These are phyloP conservation scores for Enteromius fasciolatus DNA, from an alignment of 2,797 vertebrate species.

Conservation along the genomic window DNA sequence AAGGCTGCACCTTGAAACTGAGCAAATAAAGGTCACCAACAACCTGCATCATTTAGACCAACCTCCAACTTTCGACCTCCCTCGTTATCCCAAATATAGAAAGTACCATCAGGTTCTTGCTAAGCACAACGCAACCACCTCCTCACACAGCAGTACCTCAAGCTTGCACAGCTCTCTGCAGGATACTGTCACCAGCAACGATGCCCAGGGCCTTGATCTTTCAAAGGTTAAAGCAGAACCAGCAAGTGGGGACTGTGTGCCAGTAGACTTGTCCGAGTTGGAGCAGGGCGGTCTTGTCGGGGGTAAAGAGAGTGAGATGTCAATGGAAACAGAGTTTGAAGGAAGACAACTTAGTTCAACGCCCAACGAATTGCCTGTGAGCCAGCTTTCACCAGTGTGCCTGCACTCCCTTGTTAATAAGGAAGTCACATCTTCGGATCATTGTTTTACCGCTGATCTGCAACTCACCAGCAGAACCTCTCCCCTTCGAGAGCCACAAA, in stretches of 20 bases:
- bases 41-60: slow-evolving; percentile 75
- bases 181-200: slow-evolving; percentile 72
- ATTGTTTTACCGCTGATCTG: slow-evolving; percentile 85
- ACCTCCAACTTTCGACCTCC: slow-evolving; percentile 70
- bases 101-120: slow-evolving; percentile 89
- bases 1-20: slow-evolving; percentile 74
- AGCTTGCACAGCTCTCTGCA: slow-evolving; percentile 83
- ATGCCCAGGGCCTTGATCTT: slow-evolving; percentile 36
- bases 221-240: slow-evolving; percentile 84
- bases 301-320: slow-evolving; percentile 82
- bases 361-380: slow-evolving; percentile 77
- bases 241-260: slow-evolving; percentile 78
- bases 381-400: slow-evolving; percentile 81
- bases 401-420: slow-evolving; percentile 88
- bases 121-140: slow-evolving; percentile 82
- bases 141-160: slow-evolving; percentile 84
- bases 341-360: slow-evolving; percentile 76
- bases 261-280: slow-evolving; percentile 85
- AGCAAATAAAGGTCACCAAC: slow-evolving; percentile 58
- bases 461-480: slow-evolving; percentile 86
- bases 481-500: slow-evolving; percentile 83
- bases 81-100: slow-evolving; percentile 89
- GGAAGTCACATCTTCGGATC: slow-evolving; percentile 74
- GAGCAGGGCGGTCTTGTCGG: slow-evolving; percentile 84
- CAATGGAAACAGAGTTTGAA: slow-evolving; percentile 61